Evolutionary conservation across 2,113 vertebrate species (phyloP), one percentile per base, ranked within the genome.

Genomic region (Thunnus maccoyii): DNA sequence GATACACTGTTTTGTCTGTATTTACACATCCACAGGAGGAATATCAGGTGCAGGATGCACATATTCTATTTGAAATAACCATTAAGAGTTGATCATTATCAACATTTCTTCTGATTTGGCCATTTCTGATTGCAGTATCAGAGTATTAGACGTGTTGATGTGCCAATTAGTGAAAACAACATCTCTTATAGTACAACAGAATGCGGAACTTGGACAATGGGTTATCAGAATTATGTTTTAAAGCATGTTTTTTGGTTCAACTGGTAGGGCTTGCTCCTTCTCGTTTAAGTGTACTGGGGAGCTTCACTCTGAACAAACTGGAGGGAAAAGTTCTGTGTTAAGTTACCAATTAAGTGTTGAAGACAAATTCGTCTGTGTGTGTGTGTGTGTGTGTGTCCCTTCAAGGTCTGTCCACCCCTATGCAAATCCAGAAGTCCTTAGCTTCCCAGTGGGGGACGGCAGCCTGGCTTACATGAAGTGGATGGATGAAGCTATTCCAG

Each of bases 361-460:
- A 16, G 44, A 20, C 12, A 22, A 64, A 64, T 30, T 8, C 10
- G 7, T 41, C 5, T 41, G 36, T 41, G 36, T 41, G 36, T 8
- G 8, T 77, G 3, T 57, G 7, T 72, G 32, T 48, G 52, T 65
- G 12, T 66, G 55, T 5, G 3, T 70, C 11, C 22, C 47, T 70
- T 86, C 47, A 86, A 98, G 97, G 92, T 93, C 94, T 75, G 63
- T 97, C 62, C 97, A 98, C 78, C 96, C 96, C 71, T 97, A 97
- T 69, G 96, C 95, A 88, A 95, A 95, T 66, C 96, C 97, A 12
- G 95, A 97, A 16, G 78, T 97, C 83, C 94, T 98, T 93, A 97
- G 96, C 88, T 88, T 98, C 88, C 90, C 91, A 0, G 94, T 97
- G 22, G 94, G 96, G n/a, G 94, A 94, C 44, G 96, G 96, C 85